Evolutionary conservation across 1,140 invertebrate genomes (phyloP).

Genomic region (Drosophila pallidifrons): DNA sequence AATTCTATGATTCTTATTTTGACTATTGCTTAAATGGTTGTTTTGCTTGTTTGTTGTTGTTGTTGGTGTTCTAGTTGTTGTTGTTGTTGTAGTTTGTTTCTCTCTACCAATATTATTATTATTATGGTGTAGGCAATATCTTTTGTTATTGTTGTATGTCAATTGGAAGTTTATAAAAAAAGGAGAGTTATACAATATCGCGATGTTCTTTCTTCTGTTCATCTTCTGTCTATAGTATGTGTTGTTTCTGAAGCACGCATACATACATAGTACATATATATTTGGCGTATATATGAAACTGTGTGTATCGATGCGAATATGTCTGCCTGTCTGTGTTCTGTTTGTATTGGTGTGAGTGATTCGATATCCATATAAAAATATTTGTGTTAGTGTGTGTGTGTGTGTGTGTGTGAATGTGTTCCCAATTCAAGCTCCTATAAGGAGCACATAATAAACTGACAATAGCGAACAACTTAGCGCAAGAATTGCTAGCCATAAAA

Average conservation of each 20-base stretch:
- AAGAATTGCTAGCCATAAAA: slow-evolving; percentile 48
- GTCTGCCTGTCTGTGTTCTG: neutral
- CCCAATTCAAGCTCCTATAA: slow-evolving; percentile 77
- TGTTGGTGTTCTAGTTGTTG: slow-evolving; percentile 61
- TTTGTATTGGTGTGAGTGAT: neutral
- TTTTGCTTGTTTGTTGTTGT: neutral
- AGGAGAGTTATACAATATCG: slow-evolving; percentile 18
- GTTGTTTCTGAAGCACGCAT: slow-evolving; percentile 18
- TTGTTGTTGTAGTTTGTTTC: slow-evolving; percentile 26
- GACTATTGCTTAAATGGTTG: slow-evolving; percentile 43
- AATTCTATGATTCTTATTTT: slow-evolving; percentile 33
- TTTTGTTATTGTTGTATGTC: slow-evolving; percentile 53
- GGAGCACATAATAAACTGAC: slow-evolving; percentile 64
- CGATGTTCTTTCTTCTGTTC: slow-evolving; percentile 14
- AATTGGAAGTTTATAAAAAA: slow-evolving; percentile 51
- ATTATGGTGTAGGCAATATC: slow-evolving; percentile 3
- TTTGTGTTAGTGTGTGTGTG: slow-evolving; percentile 21
- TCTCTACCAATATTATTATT: neutral
- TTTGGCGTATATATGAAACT: slow-evolving; percentile 2
- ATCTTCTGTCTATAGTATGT: too few species aligned
- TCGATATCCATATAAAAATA: slow-evolving; percentile 61
- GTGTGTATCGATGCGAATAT: neutral
- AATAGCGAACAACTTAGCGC: slow-evolving; percentile 38
- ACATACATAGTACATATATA: slow-evolving; percentile 13
- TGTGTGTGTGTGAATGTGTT: slow-evolving; percentile 38